phyloP scores from a whole-genome alignment of 2,888 invertebrate genomes.

The Melieria omissa region DNA sequence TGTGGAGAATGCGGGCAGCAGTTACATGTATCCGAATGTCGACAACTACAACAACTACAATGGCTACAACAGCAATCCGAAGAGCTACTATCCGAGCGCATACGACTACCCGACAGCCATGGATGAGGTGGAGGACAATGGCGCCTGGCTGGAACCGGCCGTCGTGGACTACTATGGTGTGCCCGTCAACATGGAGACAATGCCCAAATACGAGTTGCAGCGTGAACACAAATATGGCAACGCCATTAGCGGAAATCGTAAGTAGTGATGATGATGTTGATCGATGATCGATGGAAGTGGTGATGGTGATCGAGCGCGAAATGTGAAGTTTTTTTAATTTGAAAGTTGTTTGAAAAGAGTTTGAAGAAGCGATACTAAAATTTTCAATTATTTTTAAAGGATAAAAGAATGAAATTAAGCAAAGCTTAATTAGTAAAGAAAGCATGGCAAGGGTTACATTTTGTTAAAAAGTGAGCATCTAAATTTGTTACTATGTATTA shows the following conservation, averaged over 20 bases:
- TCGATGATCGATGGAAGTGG: not conserved
- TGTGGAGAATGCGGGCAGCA: constrained; percentile 44
- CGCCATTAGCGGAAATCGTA: constrained; percentile 54
- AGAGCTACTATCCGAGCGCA: constrained; percentile 46
- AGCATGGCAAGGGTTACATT: too few species aligned
- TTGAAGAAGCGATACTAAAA: too few species aligned
- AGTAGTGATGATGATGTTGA: constrained; percentile 47
- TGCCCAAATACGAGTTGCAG: constrained; percentile 61
- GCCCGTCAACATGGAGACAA: constrained; percentile 60
- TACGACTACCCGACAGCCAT: constrained; percentile 44
- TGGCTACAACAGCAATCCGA: constrained; percentile 38
- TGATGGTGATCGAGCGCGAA: too few species aligned
- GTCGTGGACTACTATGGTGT: constrained; percentile 62
- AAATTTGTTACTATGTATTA: too few species aligned
- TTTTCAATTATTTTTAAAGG: too few species aligned
- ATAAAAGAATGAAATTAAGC: too few species aligned
- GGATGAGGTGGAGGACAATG: constrained; percentile 50
- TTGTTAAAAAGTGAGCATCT: too few species aligned
- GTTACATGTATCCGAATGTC: constrained; percentile 36
- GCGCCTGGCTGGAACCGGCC: constrained; percentile 61
- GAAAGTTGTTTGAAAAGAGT: too few species aligned
- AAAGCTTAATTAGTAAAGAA: too few species aligned
- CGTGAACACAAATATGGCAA: constrained; percentile 59
- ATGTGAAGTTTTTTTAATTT: too few species aligned
- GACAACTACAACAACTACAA: constrained; percentile 27